Evolutionary conservation across 2,888 invertebrate genomes (phyloP).

Genomic region (Maniola hyperantus): DNA sequence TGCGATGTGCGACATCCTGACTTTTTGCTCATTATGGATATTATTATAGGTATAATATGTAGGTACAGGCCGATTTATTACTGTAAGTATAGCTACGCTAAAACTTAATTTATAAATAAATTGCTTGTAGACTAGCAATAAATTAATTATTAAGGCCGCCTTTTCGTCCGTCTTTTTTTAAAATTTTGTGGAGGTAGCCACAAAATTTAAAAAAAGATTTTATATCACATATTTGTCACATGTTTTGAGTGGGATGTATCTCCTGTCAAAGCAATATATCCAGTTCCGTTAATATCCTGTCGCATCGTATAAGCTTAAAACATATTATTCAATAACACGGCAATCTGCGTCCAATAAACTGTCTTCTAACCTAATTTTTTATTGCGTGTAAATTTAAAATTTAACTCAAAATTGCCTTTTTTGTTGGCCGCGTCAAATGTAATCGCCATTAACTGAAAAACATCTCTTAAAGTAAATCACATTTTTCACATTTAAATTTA

Average conservation of each 20-base stretch:
- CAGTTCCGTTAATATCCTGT: slow-evolving; percentile 32
- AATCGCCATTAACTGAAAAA: slow-evolving; percentile 12
- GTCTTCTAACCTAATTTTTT: slow-evolving; percentile 24
- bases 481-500: slow-evolving; percentile 14
- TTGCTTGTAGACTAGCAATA: no score
- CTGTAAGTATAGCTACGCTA: not conserved
- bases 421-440: slow-evolving; percentile 11
- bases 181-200: no score
- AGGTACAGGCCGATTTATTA: not conserved
- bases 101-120: not conserved
- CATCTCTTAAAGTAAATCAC: not conserved
- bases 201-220: not conserved
- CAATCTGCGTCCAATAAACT: slow-evolving; percentile 19
- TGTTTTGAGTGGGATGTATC: not conserved
- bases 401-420: slow-evolving; percentile 21
- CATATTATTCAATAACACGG: slow-evolving; percentile 11
- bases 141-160: no score
- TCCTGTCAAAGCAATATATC: slow-evolving; percentile 33
- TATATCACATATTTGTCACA: not conserved
- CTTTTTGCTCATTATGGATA: not conserved
- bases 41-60: not conserved
- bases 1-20: not conserved
- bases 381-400: slow-evolving; percentile 23
- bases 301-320: slow-evolving; percentile 30
- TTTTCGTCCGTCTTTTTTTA: no score